phyloP scores from a whole-genome alignment of 2,797 vertebrate genomes.

The Hybognathus amarus region DNA sequence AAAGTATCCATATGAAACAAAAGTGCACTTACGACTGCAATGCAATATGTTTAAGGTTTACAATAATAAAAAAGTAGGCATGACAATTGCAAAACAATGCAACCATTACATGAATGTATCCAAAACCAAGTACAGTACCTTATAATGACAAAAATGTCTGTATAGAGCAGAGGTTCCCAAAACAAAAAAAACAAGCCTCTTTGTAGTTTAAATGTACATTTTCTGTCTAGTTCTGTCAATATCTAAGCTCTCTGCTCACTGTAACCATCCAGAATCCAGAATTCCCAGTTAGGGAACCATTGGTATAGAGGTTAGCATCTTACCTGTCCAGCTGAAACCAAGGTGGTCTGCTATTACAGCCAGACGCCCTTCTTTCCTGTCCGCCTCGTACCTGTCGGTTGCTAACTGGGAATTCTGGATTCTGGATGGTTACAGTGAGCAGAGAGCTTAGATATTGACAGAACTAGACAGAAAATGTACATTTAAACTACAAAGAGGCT shows the following conservation, averaged over 20 bases:
- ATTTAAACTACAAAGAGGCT: too few species aligned
- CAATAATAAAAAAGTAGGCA: not conserved
- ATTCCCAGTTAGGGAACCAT: not conserved
- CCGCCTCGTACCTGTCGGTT: slow-evolving; percentile 89
- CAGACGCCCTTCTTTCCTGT: slow-evolving; percentile 88
- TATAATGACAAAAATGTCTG: not conserved
- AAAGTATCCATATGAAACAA: not conserved
- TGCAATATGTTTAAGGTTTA: not conserved
- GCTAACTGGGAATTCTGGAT: not conserved
- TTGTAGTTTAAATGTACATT: too few species aligned
- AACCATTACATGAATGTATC: not conserved
- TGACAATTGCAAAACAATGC: not conserved
- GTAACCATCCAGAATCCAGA: not conserved
- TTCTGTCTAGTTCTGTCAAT: too few species aligned
- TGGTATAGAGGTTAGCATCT: slow-evolving; percentile 19
- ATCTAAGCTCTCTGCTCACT: not conserved
- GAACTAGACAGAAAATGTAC: too few species aligned
- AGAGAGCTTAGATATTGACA: not conserved
- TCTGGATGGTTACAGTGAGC: not conserved
- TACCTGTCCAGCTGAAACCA: slow-evolving; percentile 99
- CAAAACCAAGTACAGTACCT: not conserved
- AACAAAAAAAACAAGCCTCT: not conserved
- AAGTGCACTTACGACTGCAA: not conserved
- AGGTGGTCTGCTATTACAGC: slow-evolving; percentile 94
- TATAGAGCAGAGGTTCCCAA: not conserved